These are phyloP conservation scores for Drosophila rubida DNA, from an alignment of 2,888 invertebrate genomes.

Conservation along the genomic window DNA sequence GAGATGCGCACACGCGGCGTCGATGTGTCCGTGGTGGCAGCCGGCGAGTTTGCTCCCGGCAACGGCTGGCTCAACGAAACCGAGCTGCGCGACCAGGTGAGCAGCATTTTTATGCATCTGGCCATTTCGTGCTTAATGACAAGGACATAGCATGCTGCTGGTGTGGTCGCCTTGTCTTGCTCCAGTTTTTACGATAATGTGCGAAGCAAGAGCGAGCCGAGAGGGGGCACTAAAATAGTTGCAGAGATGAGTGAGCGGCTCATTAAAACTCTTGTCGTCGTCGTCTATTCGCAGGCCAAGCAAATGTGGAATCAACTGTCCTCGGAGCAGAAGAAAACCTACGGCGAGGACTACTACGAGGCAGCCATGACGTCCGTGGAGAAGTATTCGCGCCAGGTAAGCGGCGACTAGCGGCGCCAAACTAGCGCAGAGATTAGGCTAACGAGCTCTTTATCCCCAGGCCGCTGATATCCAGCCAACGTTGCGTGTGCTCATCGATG, in stretches of 20 bases:
- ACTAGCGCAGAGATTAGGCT: slow-evolving; percentile 17
- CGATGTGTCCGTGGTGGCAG: slow-evolving; percentile 93
- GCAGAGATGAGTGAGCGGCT: slow-evolving; percentile 31
- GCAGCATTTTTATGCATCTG: slow-evolving; percentile 24
- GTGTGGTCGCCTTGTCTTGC: slow-evolving; percentile 30
- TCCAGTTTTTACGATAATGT: slow-evolving; percentile 65
- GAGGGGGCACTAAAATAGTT: slow-evolving; percentile 50
- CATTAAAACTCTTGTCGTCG: slow-evolving; percentile 65
- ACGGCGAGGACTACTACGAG: slow-evolving; percentile 94
- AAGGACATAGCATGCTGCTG: slow-evolving; percentile 29
- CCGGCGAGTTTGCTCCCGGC: slow-evolving; percentile 93
- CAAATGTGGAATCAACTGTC: slow-evolving; percentile 93
- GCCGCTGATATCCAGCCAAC: slow-evolving; percentile 92
- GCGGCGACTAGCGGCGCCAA: slow-evolving; percentile 16
- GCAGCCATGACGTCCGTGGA: slow-evolving; percentile 91
- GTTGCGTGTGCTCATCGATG: slow-evolving; percentile 90
- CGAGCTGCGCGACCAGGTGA: slow-evolving; percentile 87
- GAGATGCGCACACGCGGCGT: slow-evolving; percentile 93
- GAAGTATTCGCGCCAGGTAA: slow-evolving; percentile 89
- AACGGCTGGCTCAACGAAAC: slow-evolving; percentile 91
- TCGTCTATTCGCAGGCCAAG: slow-evolving; percentile 87
- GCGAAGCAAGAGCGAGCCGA: not conserved
- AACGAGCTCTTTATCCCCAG: slow-evolving; percentile 83
- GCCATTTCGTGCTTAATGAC: slow-evolving; percentile 42
- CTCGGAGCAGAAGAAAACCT: slow-evolving; percentile 91